Percentiles rank a stretch among this genome's conserved stretches.
Evolutionary conservation across 1,140 invertebrate species (phyloP).

Genomic region (Temnothorax curvispinosus): DNA sequence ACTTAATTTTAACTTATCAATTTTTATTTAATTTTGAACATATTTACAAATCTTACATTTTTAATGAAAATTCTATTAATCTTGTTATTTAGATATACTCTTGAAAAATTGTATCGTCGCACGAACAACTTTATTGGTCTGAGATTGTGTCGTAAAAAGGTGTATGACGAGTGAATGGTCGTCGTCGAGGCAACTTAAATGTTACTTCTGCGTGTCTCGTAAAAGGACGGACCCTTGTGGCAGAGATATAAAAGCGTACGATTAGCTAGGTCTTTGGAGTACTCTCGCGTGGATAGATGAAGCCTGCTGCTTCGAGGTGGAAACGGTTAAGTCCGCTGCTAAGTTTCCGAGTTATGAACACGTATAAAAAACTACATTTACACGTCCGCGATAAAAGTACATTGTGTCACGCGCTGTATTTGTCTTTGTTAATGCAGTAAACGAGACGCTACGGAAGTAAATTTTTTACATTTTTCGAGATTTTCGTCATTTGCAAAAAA

Average conservation of each 20-base stretch:
- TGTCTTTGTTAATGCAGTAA: neutral
- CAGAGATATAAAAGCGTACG: constrained; percentile 48
- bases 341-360: constrained; percentile 55
- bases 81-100: neutral
- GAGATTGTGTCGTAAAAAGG: constrained; percentile 52
- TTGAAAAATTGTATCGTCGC: constrained; percentile 12
- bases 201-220: constrained; percentile 44
- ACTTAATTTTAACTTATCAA: neutral
- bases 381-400: constrained; percentile 29
- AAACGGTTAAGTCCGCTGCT: constrained; percentile 26
- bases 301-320: constrained; percentile 24
- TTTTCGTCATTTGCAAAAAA: neutral
- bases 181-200: constrained; percentile 33
- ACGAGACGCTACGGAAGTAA: neutral
- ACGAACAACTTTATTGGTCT: neutral
- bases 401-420: neutral
- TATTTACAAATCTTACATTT: constrained; percentile 5
- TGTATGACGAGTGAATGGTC: constrained; percentile 16
- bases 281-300: constrained; percentile 15
- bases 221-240: constrained; percentile 38
- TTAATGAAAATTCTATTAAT: neutral
- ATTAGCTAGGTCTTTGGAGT: constrained; percentile 49
- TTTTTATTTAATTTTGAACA: constrained; percentile 4
- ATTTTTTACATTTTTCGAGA: neutral
- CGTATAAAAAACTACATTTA: constrained; percentile 42